Base-by-base conservation (phyloP, 2,797 vertebrate species). In the Scleropages formosus region DNA sequence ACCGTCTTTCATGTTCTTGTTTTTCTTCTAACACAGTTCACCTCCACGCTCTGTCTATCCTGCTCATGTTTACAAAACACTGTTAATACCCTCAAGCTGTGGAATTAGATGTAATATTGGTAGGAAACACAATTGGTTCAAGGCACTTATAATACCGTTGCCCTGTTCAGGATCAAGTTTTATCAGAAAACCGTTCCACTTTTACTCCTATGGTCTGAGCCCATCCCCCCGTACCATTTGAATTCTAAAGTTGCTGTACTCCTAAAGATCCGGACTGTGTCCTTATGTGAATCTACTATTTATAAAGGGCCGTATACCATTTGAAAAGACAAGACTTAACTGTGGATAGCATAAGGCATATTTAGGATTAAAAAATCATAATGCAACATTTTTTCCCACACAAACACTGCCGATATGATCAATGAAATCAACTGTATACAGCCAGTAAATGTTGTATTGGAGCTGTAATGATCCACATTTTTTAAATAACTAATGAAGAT, bases 41-140 rank as follows among this genome's bases (percentile, higher is more conserved):
- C 73, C 76, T 66, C 60, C 51, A n/a, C 74, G 27, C 61, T 15
- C 51, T 56, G 49, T 77, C 73, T 69, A 76, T 64, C 53, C 24
- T 27, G 73, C 22, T 71, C 16, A 74, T 66, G 75, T 72, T 4
- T 58, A 51, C 76, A 56, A 69, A 73, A 72, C 76, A 72, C 66
- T 68, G 74, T 72, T 84, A 83, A 87, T 85, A 87, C 80, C 76
- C 80, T 72, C 82, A 78, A 79, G 75, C 1, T 73, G 81, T 8
- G 20, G 26, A 44, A 26, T 31, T 18, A 80, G 61, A 56, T 61
- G 72, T 81, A 85, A 78, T 20, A 61, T 53, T 1, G 64, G 8
- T 39, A 27, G 27, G 31, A 59, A 44, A 47, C 15, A 46, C 51
- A 18, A n/a, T 31, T 13, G 20, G 51, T 18, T 15, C 46, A 24